Evolutionary conservation across 37 sponge, comb jelly and placozoan genomes (phyloP), one percentile per base, ranked within the genome.

Genomic region (Chondrilla cf. caribensis): DNA sequence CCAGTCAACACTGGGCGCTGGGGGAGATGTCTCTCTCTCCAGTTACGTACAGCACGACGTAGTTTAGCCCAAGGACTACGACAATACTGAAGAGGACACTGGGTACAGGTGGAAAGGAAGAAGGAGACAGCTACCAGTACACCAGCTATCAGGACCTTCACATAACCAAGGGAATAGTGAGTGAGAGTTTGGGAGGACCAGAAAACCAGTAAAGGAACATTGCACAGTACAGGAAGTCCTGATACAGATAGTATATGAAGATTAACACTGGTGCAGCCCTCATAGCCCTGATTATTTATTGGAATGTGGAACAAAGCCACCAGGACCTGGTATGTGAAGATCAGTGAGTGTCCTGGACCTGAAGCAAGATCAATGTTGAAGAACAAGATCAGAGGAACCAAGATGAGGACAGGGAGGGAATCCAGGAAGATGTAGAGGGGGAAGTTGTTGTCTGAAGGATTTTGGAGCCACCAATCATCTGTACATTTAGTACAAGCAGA

Each of bases 361-460:
- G 44, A 73, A 22, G 76, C 41, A 15, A 73, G 76, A 37, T 73
- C 1, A 38, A 73, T 73, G 76, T 73, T 73, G 76, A 73, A 38
- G 24, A 73, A 40, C 44, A 73, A 37, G 41, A 73, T 35, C 37
- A 73, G 11, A 39, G 76, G 76, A 40, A 73, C 24, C 8, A 9
- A 39, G 36, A 73, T 8, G 44, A 73, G 41, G 3, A 73, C 44
- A 24, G 76, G 76, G 14, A 73, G 76, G 14, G 44, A 62, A 62
- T 62, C 64, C 29, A 28, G 29, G 29, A 62, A n/a, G 64, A 62
- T 28, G 68, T 58, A 84, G 51, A 47, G 51, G 11, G 51, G 51
- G 51, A 47, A 47, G 51, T 47, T 47, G 9, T 11, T 47, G 11
- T 47, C 9, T 47, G 51, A 47, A 47, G 51, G n/a, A n/a, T n/a